Conservation (phyloP, 2,888 invertebrate genomes). For the Incurvaria masculella region DNA sequence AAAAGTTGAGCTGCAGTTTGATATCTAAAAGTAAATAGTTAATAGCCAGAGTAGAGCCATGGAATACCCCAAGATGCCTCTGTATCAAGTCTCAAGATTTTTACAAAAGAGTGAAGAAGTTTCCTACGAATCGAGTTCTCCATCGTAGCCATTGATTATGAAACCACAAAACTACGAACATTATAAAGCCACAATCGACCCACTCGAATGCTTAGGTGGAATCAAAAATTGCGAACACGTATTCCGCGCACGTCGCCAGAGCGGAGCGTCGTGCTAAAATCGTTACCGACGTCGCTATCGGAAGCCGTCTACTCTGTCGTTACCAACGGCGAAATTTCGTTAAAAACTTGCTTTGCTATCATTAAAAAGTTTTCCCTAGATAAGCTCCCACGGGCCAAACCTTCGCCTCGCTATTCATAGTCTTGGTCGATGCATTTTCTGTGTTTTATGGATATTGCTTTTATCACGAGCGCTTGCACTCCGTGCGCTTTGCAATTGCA, state of each 20-base stretch:
- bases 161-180: background rate
- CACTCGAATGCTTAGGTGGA: background rate
- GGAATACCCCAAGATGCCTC: too few species aligned
- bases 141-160: too few species aligned
- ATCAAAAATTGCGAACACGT: background rate
- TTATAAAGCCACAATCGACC: background rate
- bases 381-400: slow-evolving; percentile 37
- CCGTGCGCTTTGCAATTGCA: too few species aligned
- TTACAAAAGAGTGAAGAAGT: too few species aligned
- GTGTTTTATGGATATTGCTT: background rate
- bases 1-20: too few species aligned
- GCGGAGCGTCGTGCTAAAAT: slow-evolving; percentile 2
- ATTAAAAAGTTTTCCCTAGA: slow-evolving; percentile 45
- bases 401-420: background rate
- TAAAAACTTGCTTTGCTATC: slow-evolving; percentile 49
- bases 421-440: background rate
- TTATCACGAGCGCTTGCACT: background rate
- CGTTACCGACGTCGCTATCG: slow-evolving; percentile 9
- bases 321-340: slow-evolving; percentile 42
- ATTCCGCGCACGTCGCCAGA: background rate
- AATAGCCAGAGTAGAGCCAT: too few species aligned
- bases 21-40: too few species aligned
- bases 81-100: too few species aligned
- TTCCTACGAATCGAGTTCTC: too few species aligned
- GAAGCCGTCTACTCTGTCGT: slow-evolving; percentile 9